These are phyloP conservation scores for Halcyon badia DNA, from an alignment of 2,797 vertebrate genomes.

Conservation along the genomic window DNA sequence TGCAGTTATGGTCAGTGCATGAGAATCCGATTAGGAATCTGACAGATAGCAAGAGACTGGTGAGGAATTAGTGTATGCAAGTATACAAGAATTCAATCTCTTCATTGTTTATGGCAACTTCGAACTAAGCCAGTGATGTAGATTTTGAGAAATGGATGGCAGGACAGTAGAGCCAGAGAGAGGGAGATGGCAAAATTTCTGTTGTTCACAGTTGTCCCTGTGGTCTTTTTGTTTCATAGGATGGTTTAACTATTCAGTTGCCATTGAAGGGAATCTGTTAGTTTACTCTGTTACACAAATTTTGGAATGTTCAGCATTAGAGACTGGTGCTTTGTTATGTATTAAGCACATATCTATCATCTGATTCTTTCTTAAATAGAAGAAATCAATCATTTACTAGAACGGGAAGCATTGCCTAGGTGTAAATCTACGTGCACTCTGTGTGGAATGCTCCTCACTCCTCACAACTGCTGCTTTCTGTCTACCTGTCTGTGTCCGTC, in stretches of 20 bases:
- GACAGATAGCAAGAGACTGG: background rate
- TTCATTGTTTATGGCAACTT: background rate
- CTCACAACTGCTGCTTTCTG: conserved; percentile 38
- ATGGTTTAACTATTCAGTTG: background rate
- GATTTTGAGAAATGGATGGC: background rate
- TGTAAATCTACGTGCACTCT: background rate
- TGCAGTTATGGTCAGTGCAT: background rate
- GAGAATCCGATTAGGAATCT: background rate
- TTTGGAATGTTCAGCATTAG: background rate
- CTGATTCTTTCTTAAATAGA: background rate
- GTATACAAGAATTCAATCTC: background rate
- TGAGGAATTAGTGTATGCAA: background rate
- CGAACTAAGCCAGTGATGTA: background rate
- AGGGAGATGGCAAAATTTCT: background rate
- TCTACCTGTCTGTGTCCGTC: conserved; percentile 16
- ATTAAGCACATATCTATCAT: background rate
- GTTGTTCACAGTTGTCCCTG: background rate
- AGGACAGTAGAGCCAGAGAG: background rate
- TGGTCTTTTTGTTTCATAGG: background rate
- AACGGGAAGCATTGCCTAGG: background rate
- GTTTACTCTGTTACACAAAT: background rate
- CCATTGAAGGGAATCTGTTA: background rate
- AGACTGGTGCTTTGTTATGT: background rate
- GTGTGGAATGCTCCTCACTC: conserved; percentile 67
- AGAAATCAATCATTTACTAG: background rate